Evolutionary conservation across 64 coral and sea anemone genomes (phyloP).

Genomic region (Montipora efflorescens): DNA sequence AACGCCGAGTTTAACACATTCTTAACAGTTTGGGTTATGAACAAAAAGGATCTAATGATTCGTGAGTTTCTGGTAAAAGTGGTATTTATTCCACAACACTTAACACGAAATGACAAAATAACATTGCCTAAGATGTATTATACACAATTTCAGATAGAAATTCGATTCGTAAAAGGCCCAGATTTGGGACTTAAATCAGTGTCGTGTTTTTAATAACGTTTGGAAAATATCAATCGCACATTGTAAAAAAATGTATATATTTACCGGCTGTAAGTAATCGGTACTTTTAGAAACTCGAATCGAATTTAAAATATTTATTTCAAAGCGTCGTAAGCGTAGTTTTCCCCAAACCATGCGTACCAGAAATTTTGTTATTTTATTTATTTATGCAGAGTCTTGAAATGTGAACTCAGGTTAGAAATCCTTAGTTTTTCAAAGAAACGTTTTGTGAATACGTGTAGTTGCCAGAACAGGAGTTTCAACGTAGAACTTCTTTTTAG

Average conservation of each 20-base stretch:
- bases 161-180: not conserved
- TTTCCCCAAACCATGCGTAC: conserved; percentile 24
- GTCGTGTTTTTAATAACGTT: not conserved
- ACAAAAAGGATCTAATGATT: no score
- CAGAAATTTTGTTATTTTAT: not conserved
- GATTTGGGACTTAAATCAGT: not conserved
- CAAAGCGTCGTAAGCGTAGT: not conserved
- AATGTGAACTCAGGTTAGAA: not conserved
- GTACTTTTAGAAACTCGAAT: conserved; percentile 13
- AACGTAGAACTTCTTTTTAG: not conserved
- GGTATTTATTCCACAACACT: not conserved
- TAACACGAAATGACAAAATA: not conserved
- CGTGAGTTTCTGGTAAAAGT: not conserved
- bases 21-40: no score
- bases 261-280: conserved; percentile 18
- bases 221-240: not conserved
- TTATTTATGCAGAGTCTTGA: not conserved
- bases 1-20: no score
- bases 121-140: not conserved
- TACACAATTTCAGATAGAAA: not conserved
- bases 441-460: conserved; percentile 10
- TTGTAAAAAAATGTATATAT: not conserved
- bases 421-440: not conserved
- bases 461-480: no score
- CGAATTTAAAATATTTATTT: conserved; percentile 33